These are phyloP conservation scores for Chionodraco myersi DNA, from an alignment of 2,113 vertebrate genomes.

Conservation along the genomic window DNA sequence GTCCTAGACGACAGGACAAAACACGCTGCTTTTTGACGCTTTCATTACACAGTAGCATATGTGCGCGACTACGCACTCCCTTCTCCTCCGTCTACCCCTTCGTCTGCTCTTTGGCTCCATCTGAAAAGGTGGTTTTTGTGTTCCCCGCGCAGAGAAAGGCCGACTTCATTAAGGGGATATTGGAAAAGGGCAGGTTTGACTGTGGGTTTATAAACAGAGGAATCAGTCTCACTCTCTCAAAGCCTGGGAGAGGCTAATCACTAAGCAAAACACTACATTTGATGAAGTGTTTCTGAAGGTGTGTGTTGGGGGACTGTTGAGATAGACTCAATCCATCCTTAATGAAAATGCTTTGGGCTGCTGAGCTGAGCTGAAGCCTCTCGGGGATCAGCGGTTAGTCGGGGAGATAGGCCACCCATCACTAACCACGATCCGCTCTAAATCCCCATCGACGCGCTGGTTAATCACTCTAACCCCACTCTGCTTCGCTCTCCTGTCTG, in stretches of 20 bases:
- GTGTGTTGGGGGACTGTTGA: conserved; percentile 81
- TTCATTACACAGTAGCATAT: conserved; percentile 69
- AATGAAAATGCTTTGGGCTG: conserved; percentile 97
- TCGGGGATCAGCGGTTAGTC: conserved; percentile 88
- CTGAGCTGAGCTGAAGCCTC: conserved; percentile 92
- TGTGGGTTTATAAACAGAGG: conserved; percentile 81
- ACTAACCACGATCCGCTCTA: conserved; percentile 87
- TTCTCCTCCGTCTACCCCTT: conserved; percentile 25
- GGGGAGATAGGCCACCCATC: conserved; percentile 88
- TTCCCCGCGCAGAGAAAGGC: conserved; percentile 81
- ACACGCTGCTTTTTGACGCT: conserved; percentile 55
- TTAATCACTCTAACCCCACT: conserved; percentile 87
- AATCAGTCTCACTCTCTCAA: conserved; percentile 88
- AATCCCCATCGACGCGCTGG: conserved; percentile 86
- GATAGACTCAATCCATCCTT: conserved; percentile 98
- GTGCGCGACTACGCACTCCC: conserved; percentile 39
- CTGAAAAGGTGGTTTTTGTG: conserved; percentile 77
- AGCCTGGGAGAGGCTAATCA: conserved; percentile 96
- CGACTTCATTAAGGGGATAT: conserved; percentile 95
- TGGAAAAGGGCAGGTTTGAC: conserved; percentile 89
- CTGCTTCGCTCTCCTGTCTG: conserved; percentile 73
- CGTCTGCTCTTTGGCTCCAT: conserved; percentile 41
- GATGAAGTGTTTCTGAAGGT: conserved; percentile 99
- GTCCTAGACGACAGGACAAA: conserved; percentile 63
- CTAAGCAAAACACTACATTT: conserved; percentile 99